A percentile compares a stretch with the other conserved stretches of the same genome.
These are phyloP conservation scores for Lycocerus yunnanus DNA, from an alignment of 2,888 invertebrate species.

Conservation along the genomic window DNA sequence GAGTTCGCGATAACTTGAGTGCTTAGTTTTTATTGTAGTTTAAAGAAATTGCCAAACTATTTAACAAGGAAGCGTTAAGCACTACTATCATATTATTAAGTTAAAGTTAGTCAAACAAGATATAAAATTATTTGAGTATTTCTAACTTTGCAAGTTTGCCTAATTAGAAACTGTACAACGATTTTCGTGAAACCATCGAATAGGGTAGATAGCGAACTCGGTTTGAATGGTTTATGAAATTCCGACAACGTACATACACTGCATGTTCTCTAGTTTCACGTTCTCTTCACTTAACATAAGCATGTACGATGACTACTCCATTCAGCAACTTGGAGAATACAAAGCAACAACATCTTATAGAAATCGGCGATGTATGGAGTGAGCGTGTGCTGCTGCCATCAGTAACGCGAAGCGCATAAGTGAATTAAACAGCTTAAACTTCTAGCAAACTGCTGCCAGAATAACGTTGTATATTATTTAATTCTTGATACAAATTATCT, in stretches of 20 bases:
- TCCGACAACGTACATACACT: slow-evolving; percentile 22
- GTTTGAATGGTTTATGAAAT: slow-evolving; percentile 25
- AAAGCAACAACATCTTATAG: slow-evolving; percentile 29
- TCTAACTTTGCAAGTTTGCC: slow-evolving; percentile 12
- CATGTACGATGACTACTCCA: slow-evolving; percentile 27
- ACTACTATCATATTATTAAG: background rate
- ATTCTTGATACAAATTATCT: background rate
- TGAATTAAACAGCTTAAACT: slow-evolving; percentile 28
- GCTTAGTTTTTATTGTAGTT: background rate
- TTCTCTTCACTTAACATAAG: slow-evolving; percentile 30
- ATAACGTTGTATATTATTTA: slow-evolving; percentile 16
- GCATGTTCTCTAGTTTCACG: slow-evolving; percentile 28
- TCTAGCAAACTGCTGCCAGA: slow-evolving; percentile 21
- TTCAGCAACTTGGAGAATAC: slow-evolving; percentile 24
- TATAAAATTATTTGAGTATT: slow-evolving; percentile 5
- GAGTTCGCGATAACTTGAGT: background rate
- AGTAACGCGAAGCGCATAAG: slow-evolving; percentile 21
- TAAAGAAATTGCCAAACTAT: background rate
- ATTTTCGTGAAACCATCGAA: slow-evolving; percentile 12
- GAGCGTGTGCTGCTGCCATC: slow-evolving; percentile 17
- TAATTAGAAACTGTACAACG: slow-evolving; percentile 20
- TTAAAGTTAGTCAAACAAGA: background rate
- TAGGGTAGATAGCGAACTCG: background rate
- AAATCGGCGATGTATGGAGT: slow-evolving; percentile 23
- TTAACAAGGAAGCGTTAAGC: background rate